Percentiles rank a stretch among this genome's conserved stretches.
Conservation (phyloP, 2,888 invertebrate species). For the Pseudanteris insignis region DNA sequence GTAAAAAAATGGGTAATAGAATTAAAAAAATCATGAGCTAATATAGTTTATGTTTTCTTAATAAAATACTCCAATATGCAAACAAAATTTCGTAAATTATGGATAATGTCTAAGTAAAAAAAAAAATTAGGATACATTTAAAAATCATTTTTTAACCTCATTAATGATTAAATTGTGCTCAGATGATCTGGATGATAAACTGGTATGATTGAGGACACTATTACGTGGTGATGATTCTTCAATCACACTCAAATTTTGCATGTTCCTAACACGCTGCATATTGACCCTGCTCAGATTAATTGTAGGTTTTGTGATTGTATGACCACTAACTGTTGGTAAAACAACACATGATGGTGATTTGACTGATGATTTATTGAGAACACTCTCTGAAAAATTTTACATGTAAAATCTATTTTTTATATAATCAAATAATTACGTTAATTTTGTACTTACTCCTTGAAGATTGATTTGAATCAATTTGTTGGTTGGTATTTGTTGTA, state of each 20-base stretch:
- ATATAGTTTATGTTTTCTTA: no score
- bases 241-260: slow-evolving; percentile 55
- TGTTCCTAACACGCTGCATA: slow-evolving; percentile 53
- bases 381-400: slow-evolving; percentile 3
- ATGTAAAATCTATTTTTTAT: neutral
- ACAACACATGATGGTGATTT: slow-evolving; percentile 53
- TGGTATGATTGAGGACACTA: slow-evolving; percentile 38
- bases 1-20: no score
- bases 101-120: no score
- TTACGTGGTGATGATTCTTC: slow-evolving; percentile 50
- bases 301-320: slow-evolving; percentile 63
- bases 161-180: slow-evolving; percentile 6
- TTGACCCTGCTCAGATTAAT: slow-evolving; percentile 63
- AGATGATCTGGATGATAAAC: slow-evolving; percentile 1
- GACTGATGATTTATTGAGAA: neutral
- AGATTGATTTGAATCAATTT: neutral
- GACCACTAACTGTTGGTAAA: slow-evolving; percentile 64
- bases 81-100: no score
- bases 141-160: slow-evolving; percentile 2
- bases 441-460: slow-evolving; percentile 4
- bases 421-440: neutral
- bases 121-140: no score
- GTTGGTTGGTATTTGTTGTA: no score
- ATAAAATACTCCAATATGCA: no score
- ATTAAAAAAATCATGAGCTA: no score